Conservation (phyloP, 30 jellyfish, hydroid and myxozoan species). For the Hydractinia symbiolongicarpus region DNA sequence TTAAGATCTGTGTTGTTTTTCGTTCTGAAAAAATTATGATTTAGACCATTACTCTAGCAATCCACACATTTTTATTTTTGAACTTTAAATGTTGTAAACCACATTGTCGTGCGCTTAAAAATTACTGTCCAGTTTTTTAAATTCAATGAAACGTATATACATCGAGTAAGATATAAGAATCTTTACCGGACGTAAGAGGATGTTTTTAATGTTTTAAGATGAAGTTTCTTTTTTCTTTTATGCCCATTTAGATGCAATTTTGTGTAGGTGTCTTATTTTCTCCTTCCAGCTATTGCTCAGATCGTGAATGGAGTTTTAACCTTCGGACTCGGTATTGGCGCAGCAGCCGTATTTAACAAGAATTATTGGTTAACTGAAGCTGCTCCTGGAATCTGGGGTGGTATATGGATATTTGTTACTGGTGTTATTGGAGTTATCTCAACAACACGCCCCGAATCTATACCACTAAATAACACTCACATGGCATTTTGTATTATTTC, state of each 20-base stretch:
- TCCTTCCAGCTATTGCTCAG: neutral
- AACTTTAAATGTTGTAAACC: no score
- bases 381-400: slow-evolving; percentile 27
- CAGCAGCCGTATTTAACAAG: neutral
- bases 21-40: no score
- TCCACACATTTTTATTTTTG: no score
- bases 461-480: slow-evolving; percentile 9
- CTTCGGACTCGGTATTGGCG: slow-evolving; percentile 1
- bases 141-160: no score
- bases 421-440: slow-evolving; percentile 12
- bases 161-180: no score
- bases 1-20: no score
- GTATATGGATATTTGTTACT: slow-evolving; percentile 16
- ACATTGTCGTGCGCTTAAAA: no score
- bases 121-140: no score
- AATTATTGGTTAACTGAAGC: neutral
- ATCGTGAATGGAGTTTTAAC: neutral
- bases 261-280: neutral
- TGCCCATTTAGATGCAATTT: neutral
- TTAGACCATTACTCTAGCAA: no score
- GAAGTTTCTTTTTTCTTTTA: no score
- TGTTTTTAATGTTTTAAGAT: no score
- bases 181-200: no score
- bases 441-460: neutral
- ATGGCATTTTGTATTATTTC: neutral